Percentiles rank a stretch among this genome's conserved stretches.
Conservation (phyloP, 2,888 invertebrate genomes). For the Eurois occulta region DNA sequence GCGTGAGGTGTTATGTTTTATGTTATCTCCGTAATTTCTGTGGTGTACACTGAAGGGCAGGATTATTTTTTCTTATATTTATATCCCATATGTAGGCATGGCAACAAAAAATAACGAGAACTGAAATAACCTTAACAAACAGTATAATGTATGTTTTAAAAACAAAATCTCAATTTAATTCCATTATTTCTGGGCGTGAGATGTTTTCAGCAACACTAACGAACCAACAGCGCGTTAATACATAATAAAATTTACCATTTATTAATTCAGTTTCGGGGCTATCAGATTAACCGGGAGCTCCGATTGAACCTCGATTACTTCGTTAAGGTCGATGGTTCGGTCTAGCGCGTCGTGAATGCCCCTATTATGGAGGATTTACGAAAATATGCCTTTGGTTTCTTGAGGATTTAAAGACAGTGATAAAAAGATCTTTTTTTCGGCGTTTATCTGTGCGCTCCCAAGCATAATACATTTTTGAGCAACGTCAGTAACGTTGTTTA, state of each 20-base stretch:
- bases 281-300: constrained; percentile 52
- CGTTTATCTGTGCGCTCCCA: neutral
- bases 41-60: neutral
- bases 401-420: neutral
- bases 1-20: neutral
- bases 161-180: constrained; percentile 19
- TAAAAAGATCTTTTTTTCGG: neutral
- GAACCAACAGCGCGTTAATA: constrained; percentile 50
- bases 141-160: neutral
- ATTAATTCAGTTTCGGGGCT: constrained; percentile 61
- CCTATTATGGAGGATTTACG: constrained; percentile 29
- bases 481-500: neutral
- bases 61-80: neutral
- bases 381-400: constrained; percentile 27
- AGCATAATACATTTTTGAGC: neutral
- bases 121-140: neutral
- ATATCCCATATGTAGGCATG: neutral
- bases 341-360: constrained; percentile 41
- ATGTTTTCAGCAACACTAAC: constrained; percentile 51
- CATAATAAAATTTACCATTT: constrained; percentile 60
- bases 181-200: neutral
- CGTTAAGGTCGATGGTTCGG: constrained; percentile 48
- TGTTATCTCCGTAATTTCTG: constrained; percentile 2
- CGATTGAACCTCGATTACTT: constrained; percentile 57
- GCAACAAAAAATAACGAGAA: neutral